Percentiles rank a stretch among this genome's conserved stretches.
Conservation (phyloP, 2,888 invertebrate genomes). For the Caenorhabditis parvicauda region DNA sequence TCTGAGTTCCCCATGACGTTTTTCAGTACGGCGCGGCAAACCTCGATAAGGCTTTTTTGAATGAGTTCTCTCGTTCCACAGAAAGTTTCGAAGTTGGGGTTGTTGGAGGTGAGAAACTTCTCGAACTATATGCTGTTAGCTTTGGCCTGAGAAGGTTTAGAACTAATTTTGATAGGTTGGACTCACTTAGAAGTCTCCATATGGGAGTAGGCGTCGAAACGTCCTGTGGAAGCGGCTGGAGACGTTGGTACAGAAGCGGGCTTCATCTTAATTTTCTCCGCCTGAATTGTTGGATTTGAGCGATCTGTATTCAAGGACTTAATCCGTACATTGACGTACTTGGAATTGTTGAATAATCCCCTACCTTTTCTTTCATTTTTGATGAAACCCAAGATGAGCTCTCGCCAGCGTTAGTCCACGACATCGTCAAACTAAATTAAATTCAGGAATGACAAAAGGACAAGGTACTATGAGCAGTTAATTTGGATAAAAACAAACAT, state of each 20-base stretch:
- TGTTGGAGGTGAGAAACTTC: slow-evolving; percentile 34
- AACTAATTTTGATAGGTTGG: too few species aligned
- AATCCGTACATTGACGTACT: slow-evolving; percentile 1
- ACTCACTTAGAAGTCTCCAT: too few species aligned
- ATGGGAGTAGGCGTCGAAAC: too few species aligned
- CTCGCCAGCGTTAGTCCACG: slow-evolving; percentile 33
- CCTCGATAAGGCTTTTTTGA: slow-evolving; percentile 23
- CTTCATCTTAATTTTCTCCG: slow-evolving; percentile 29
- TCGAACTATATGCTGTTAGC: too few species aligned
- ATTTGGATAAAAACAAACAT: too few species aligned
- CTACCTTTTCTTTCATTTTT: slow-evolving; percentile 32
- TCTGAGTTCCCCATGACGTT: slow-evolving; percentile 6
- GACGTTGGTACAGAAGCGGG: slow-evolving; percentile 48
- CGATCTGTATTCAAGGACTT: not conserved
- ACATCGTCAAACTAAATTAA: slow-evolving; percentile 22
- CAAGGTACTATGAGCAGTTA: too few species aligned
- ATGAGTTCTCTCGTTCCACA: slow-evolving; percentile 32
- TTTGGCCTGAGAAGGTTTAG: too few species aligned
- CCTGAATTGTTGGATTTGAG: slow-evolving; percentile 12
- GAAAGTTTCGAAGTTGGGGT: slow-evolving; percentile 30
- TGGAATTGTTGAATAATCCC: not conserved
- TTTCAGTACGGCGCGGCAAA: too few species aligned
- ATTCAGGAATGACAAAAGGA: too few species aligned
- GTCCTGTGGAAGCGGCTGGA: slow-evolving; percentile 26
- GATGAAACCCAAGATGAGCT: slow-evolving; percentile 30